Base-by-base conservation (phyloP, 2,113 vertebrate species). In the Calidris pygmaea region DNA sequence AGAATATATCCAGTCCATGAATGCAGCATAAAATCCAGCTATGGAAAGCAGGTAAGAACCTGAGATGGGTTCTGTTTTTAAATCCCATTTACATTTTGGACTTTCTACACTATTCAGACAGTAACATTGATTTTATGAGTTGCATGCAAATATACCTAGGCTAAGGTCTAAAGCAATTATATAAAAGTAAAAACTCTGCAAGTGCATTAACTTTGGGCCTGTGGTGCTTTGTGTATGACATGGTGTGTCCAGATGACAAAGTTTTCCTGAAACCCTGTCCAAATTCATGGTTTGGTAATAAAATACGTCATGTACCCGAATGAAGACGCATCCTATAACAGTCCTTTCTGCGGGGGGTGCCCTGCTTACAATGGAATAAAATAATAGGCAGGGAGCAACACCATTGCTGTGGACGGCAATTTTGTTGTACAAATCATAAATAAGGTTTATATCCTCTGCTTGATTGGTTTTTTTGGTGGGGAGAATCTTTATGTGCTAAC, bases 331-430 rank as follows among this genome's bases (percentile, higher is more conserved):
- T 30, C 56, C 32, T 39, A 12, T 26, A 6, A 9, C 9, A 7
- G 34, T 48, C 35, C 29, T 39, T 60, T 62, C 43, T 58, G 35
- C 0, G 0, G 7, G 52, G 8, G 19, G 50, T 39, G n/a, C 8
- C 5, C 8, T 58, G 37, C 29, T 62, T 41, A 14, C 41, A 41
- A 10, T 6, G 30, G 37, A 74, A 78, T 20, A 39, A 59, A 62
- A 34, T 30, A 72, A 37, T 7, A 60, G 27, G 21, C 0, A 1
- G 23, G 45, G 20, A 94, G 21, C 9, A 85, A 7, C 16, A 35
- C 7, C 60, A 9, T 14, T 48, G 58, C 58, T 74, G 24, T 24
- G 47, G 41, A 16, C 47, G 22, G 2, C 50, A 55, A 10, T 27
- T 82, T 48, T 71, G 32, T 13, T 6, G 2, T 27, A 29, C 5